These are phyloP conservation scores for Anoura caudifer DNA, from an alignment of 2,113 vertebrate species.

Conservation along the genomic window DNA sequence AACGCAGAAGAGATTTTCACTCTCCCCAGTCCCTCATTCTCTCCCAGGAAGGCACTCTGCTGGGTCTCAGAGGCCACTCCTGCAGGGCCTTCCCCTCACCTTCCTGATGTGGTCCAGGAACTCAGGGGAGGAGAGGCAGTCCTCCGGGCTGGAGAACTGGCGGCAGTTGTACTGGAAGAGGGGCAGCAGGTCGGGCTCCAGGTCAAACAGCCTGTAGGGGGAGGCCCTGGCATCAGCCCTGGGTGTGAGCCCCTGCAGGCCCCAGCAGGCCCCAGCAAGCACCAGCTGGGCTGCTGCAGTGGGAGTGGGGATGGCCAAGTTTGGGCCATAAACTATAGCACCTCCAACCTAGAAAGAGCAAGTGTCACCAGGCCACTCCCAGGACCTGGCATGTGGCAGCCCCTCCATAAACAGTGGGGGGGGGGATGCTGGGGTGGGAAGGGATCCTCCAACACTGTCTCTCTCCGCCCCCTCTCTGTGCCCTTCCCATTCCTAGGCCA, in stretches of 20 bases:
- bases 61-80: not conserved
- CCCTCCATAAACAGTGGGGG: not conserved
- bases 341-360: not conserved
- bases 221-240: not conserved
- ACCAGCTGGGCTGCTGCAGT: not conserved
- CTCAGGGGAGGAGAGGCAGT: conserved; percentile 91
- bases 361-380: not conserved
- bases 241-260: not conserved
- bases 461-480: too few species aligned
- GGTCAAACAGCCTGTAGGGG: conserved; percentile 88
- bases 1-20: not conserved
- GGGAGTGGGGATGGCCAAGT: not conserved
- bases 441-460: not conserved
- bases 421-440: not conserved
- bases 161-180: conserved; percentile 92
- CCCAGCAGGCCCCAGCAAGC: accelerated
- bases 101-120: conserved; percentile 96
- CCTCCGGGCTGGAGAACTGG: conserved; percentile 88
- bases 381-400: not conserved
- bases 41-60: not conserved
- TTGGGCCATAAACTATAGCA: not conserved
- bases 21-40: not conserved
- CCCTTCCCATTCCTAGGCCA: not conserved
- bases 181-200: conserved; percentile 90
- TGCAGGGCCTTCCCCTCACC: conserved; percentile 80